Percentiles rank a stretch among this genome's conserved stretches.
These are phyloP conservation scores for Tenrec ecaudatus DNA, from an alignment of 2,113 vertebrate genomes.

Conservation along the genomic window DNA sequence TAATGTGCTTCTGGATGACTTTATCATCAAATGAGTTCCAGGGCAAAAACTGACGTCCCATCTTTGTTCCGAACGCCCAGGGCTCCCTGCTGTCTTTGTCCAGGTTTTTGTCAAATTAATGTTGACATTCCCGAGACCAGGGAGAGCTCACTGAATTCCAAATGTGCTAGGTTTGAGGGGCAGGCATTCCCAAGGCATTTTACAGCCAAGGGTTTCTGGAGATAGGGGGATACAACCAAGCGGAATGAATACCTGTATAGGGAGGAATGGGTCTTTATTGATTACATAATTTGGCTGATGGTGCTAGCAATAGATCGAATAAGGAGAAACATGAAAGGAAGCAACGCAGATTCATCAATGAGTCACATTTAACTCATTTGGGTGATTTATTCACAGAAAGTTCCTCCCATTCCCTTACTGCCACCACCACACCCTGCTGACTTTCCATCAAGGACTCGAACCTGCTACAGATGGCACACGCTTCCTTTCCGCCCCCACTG, in stretches of 20 bases:
- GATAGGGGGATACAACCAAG: neutral
- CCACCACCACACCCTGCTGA: no score
- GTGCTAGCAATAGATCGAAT: neutral
- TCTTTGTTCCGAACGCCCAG: conserved; percentile 47
- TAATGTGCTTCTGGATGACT: conserved; percentile 27
- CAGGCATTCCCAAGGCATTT: conserved; percentile 55
- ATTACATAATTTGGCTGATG: neutral
- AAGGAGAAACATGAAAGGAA: neutral
- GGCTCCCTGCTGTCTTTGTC: conserved; percentile 46
- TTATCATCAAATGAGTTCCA: conserved; percentile 28
- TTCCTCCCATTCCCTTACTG: neutral
- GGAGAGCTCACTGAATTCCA: conserved; percentile 56
- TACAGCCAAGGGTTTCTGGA: conserved; percentile 42
- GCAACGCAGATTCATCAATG: neutral
- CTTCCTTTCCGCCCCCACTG: neutral
- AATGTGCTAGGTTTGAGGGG: neutral
- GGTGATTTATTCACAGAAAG: neutral
- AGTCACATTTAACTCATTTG: neutral
- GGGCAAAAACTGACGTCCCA: conserved; percentile 14
- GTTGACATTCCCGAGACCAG: conserved; percentile 62
- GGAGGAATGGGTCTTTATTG: conserved; percentile 3
- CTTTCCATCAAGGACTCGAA: neutral
- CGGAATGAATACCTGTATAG: neutral
- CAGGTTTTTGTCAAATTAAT: conserved; percentile 70
- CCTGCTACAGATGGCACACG: neutral